Evolutionary conservation across 2,888 invertebrate species (phyloP).

Genomic region (Pseudococcus longispinus): DNA sequence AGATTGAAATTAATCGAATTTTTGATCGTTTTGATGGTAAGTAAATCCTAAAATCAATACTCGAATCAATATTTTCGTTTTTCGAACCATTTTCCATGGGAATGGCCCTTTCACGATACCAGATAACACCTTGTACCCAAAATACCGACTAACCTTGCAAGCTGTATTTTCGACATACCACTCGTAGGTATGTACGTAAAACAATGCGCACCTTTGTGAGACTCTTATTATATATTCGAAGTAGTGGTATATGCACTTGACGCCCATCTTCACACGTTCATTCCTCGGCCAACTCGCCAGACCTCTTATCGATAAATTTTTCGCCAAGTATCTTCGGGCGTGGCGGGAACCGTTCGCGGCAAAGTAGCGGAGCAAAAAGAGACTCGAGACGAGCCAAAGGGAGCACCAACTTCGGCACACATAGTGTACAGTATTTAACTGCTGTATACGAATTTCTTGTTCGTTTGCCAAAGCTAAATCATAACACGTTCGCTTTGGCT

Average conservation of each 20-base stretch:
- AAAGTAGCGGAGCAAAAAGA: neutral
- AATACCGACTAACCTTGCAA: neutral
- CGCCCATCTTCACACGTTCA: neutral
- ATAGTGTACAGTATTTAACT: neutral
- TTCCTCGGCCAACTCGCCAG: neutral
- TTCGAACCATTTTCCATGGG: neutral
- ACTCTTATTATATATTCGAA: neutral
- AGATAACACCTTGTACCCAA: neutral
- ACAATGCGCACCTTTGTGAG: neutral
- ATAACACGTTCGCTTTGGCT: conserved; percentile 5
- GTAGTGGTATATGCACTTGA: neutral
- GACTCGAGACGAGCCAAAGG: neutral
- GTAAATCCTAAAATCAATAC: too few species aligned
- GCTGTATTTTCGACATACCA: neutral
- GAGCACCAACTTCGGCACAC: neutral
- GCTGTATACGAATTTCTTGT: neutral
- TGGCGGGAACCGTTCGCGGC: neutral
- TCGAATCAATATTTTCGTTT: too few species aligned
- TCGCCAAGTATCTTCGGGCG: neutral
- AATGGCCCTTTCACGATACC: neutral
- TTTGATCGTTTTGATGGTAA: too few species aligned
- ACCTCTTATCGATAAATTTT: conserved; percentile 3
- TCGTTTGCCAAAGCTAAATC: neutral
- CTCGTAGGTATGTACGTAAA: neutral
- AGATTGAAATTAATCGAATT: too few species aligned